Evolutionary conservation across 2,888 invertebrate genomes (phyloP), one percentile per base, ranked within the genome.

Genomic region (Gandaritis pyraliata): DNA sequence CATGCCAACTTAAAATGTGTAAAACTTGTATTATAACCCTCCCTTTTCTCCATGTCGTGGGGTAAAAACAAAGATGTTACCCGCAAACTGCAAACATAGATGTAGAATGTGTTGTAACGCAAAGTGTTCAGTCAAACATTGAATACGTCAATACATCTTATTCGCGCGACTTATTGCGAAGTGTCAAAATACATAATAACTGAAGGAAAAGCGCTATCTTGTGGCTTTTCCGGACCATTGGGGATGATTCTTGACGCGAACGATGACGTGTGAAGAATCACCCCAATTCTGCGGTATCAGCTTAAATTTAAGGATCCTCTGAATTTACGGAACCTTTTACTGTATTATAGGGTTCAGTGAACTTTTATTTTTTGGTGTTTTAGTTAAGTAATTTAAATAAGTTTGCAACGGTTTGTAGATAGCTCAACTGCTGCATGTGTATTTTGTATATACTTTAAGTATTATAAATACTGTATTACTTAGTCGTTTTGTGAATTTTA

Each of bases 171-270:
- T 69, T 71, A 69, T 72, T 66, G 64, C 59, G 51, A 55, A 61
- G 52, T 67, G 74, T 74, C 72, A 73, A 73, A 72, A 72, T 71
- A 72, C 69, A 73, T 72, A 72, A 72, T 70, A 72, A 64, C 71
- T 63, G 65, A 43, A 65, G 64, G 68, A 72, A 73, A 73, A 68
- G 70, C 74, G 76, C 69, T 76, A 77, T 77, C 73, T 70, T 58
- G 71, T 69, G 72, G 72, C 70, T 78, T 79, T 80, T 79, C 75
- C 80, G 58, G 69, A 62, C 73, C 74, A 80, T 79, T 78, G 78
- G 68, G 60, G 64, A 60, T 53, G 66, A 63, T 58, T 66, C 66
- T 68, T 70, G 75, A 73, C 66, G 71, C 56, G 65, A 64, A 78
- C 73, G 72, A 67, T 76, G 77, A 75, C 74, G 73, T 74, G 80